Evolutionary conservation across 2,113 vertebrate species (phyloP).

Genomic region (Oxygymnocypris stewartii): DNA sequence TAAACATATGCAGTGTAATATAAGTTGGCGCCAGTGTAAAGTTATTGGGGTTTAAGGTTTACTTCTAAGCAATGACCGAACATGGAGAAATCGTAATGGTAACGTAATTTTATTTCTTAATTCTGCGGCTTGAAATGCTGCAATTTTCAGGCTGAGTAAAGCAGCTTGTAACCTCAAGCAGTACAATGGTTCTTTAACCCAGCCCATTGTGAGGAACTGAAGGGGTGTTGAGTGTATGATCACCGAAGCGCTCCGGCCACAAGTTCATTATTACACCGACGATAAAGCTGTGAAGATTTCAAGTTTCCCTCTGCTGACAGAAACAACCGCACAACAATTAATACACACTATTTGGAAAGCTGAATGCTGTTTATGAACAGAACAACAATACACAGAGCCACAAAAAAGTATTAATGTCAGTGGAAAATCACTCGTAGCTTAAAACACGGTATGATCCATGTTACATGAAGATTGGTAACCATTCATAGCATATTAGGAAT

Average conservation of each 20-base stretch:
- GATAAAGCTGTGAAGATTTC: background rate
- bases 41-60: background rate
- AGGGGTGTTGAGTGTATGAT: background rate
- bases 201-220: background rate
- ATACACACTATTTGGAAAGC: background rate
- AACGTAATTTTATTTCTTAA: background rate
- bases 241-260: constrained; percentile 5
- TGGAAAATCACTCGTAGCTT: too few relatives aligned
- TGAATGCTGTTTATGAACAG: background rate
- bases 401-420: background rate
- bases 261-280: constrained; percentile 26
- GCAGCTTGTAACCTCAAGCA: background rate
- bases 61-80: background rate
- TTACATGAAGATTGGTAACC: background rate
- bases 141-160: background rate
- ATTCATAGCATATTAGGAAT: background rate
- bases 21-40: background rate
- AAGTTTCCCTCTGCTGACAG: background rate
- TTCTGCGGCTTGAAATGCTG: background rate
- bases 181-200: background rate
- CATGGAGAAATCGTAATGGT: background rate
- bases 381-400: background rate
- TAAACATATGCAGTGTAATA: background rate
- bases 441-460: background rate
- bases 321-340: background rate